phyloP scores from a whole-genome alignment of 2,797 vertebrate genomes.

The Acanthiza pusilla region DNA sequence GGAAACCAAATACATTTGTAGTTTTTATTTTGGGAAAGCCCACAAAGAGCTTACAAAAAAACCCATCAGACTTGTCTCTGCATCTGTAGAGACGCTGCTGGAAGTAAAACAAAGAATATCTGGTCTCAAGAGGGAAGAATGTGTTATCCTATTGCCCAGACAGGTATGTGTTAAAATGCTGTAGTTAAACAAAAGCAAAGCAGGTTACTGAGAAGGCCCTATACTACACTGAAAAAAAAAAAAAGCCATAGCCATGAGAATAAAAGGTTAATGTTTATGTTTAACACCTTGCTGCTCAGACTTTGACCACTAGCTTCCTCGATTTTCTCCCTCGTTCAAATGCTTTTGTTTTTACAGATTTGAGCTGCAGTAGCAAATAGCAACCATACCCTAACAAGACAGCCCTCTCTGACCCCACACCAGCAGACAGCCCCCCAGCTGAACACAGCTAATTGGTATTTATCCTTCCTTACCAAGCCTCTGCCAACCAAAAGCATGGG shows the following conservation, averaged over 20 bases:
- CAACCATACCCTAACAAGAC: background rate
- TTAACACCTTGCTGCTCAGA: background rate
- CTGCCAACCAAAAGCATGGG: background rate
- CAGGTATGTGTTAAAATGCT: background rate
- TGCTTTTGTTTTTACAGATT: background rate
- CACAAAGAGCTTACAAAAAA: background rate
- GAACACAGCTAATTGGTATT: background rate
- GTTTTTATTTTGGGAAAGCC: background rate
- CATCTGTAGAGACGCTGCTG: background rate
- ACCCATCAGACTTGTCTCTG: background rate
- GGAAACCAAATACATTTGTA: background rate
- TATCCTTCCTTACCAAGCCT: background rate
- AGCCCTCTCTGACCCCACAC: background rate
- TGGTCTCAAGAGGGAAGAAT: background rate
- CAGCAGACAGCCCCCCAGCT: background rate
- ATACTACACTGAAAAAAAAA: background rate
- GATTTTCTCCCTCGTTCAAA: background rate
- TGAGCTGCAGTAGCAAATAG: background rate
- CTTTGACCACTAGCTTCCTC: background rate
- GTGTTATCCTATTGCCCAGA: background rate
- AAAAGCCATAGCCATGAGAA: background rate
- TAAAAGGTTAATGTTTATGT: background rate
- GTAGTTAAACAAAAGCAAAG: background rate
- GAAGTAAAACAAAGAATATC: background rate
- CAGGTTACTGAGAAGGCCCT: background rate